Evolutionary conservation across 2,888 invertebrate genomes (phyloP).

Genomic region (Tipula lateralis): DNA sequence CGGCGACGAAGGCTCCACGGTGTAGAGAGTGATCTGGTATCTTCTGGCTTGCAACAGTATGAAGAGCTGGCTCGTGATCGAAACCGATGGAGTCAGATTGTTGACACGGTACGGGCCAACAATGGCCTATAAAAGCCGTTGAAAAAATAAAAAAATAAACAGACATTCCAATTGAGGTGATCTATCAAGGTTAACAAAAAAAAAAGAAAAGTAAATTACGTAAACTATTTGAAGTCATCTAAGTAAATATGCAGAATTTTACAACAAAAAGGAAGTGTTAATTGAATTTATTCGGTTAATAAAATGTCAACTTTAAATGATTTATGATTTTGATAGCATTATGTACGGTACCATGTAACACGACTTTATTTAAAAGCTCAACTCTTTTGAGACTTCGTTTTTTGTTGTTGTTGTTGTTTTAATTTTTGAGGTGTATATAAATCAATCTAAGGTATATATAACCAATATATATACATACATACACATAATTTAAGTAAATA

Average conservation of each 20-base stretch:
- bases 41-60: too few species aligned
- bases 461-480: not conserved
- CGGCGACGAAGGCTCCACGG: too few species aligned
- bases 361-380: conserved; percentile 19
- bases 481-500: not conserved
- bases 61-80: too few species aligned
- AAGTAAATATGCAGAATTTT: not conserved
- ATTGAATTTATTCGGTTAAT: not conserved
- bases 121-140: too few species aligned
- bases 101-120: too few species aligned
- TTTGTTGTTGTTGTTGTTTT: not conserved
- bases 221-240: not conserved
- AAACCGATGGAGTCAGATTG: too few species aligned
- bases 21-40: too few species aligned
- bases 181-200: not conserved
- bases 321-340: not conserved
- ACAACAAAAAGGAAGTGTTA: not conserved
- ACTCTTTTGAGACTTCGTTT: not conserved
- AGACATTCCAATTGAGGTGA: not conserved
- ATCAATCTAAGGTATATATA: not conserved
- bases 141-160: too few species aligned
- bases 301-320: not conserved
- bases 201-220: not conserved
- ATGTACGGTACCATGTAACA: not conserved
- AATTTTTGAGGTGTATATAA: not conserved